Conservation (phyloP, 37 sponge, comb jelly and placozoan genomes). For the Haliclona indistincta region DNA sequence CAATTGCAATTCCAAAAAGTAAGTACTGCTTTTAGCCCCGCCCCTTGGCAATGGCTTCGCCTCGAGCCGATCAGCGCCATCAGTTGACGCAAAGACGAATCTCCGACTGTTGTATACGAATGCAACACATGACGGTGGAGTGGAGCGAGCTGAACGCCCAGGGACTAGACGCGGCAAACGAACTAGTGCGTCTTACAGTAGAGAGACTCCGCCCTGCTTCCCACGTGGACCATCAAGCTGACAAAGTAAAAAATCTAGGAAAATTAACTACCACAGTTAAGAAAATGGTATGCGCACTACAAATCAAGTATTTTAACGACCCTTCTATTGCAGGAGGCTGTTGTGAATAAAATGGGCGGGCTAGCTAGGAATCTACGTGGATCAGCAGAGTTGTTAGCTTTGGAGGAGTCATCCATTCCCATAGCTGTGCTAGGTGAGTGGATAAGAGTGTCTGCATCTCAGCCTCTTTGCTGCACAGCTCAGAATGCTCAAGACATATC, state of each 20-base stretch:
- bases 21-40: too few species aligned
- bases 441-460: not conserved
- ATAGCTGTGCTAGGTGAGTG: not conserved
- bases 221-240: too few species aligned
- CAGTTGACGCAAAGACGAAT: constrained; percentile 24
- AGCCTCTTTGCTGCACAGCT: constrained; percentile 13
- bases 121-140: constrained; percentile 48
- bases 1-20: too few species aligned
- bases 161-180: constrained; percentile 49
- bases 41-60: not conserved
- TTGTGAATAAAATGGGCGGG: not conserved
- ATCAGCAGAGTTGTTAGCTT: constrained; percentile 12
- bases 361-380: not conserved
- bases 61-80: not conserved
- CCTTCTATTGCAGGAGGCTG: not conserved
- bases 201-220: not conserved
- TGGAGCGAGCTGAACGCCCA: constrained; percentile 49
- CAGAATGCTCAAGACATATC: constrained; percentile 23
- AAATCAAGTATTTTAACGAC: not conserved
- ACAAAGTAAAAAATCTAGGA: too few species aligned
- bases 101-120: constrained; percentile 58
- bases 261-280: too few species aligned
- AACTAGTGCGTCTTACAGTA: constrained; percentile 11
- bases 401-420: too few species aligned
- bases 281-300: too few species aligned